Base-by-base conservation (phyloP, 2,888 invertebrate genomes). In the Aspidiotus rigidus region DNA sequence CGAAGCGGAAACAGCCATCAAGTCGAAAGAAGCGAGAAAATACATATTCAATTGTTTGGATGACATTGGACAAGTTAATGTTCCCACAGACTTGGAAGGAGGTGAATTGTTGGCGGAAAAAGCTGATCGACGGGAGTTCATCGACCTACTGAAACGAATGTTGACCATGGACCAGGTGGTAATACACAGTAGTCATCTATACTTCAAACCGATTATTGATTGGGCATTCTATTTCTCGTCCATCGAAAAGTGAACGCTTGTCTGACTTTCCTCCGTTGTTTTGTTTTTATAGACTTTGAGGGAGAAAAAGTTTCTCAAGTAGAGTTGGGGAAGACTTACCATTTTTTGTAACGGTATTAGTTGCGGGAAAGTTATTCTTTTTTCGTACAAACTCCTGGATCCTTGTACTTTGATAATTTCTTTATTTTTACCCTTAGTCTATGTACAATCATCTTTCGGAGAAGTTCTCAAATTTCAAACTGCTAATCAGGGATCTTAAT, bases 21-120 rank as follows among this genome's bases (percentile, higher is more conserved):
- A 97, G 81, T 96, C 97, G 73, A 99, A 99, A 82, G 99, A 99
- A 82, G 98, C 98, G 7, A 83, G 99, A 76, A 99, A 99, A 80
- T 99, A 99, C 80, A 97, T 99, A 76, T 99, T 99, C 81, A 98
- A 98, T 81, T 96, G 96, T 80, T 84, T 99, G 74, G 99, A 99
- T 78, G 99, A 99, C 79, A 98, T 99, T 79, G 94, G 91, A 72
- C 90, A 93, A 81, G 94, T 95, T 8, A 95, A 95, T 78, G 93
- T 94, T 74, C 94, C 94, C 72, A 93, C 92, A n/a, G 96, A 98
- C 81, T 83, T 98, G 75, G 97, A 98, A 80, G 95, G 96, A 40
- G 92, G 94, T 72, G 98, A 99, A 78, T 81, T 97, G 73, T 81
- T 97, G 77, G 96, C 96, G 0, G 99, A 99, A 80, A 97, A 97